Evolutionary conservation across 2,797 vertebrate genomes (phyloP).

Genomic region (Percopsis omiscomaycus): DNA sequence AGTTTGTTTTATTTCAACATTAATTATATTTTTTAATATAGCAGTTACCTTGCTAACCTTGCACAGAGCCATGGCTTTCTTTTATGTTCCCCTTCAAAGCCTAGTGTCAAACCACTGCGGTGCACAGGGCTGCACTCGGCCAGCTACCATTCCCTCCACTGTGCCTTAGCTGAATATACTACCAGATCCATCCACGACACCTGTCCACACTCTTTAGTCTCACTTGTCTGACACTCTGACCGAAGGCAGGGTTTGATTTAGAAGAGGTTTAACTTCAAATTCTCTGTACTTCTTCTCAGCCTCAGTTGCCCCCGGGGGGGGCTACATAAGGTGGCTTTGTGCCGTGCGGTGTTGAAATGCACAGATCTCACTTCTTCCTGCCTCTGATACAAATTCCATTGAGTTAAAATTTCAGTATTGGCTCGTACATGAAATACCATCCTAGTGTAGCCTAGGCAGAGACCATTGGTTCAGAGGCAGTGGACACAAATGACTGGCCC

Average conservation of each 20-base stretch:
- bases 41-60: neutral
- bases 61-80: conserved; percentile 11
- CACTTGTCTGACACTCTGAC: conserved; percentile 26
- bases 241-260: conserved; percentile 24
- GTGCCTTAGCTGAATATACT: conserved; percentile 40
- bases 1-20: too few species aligned
- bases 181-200: conserved; percentile 40
- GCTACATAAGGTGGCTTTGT: conserved; percentile 33
- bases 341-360: conserved; percentile 48
- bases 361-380: conserved; percentile 20
- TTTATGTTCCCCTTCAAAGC: conserved; percentile 64
- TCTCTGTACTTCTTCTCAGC: conserved; percentile 34
- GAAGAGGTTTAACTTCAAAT: conserved; percentile 50
- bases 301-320: conserved; percentile 41
- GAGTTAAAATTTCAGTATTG: conserved; percentile 28
- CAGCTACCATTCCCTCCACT: conserved; percentile 53
- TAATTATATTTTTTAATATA: too few species aligned
- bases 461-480: conserved; percentile 2
- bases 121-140: conserved; percentile 45
- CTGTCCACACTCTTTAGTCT: conserved; percentile 55
- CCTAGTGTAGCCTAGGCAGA: conserved; percentile 1
- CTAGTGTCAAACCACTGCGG: conserved; percentile 53
- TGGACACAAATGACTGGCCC: conserved; percentile 10
- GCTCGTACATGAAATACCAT: neutral
- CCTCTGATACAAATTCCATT: conserved; percentile 28